A percentile compares a stretch with the other conserved stretches of the same genome.
Evolutionary conservation across 2,113 vertebrate genomes (phyloP).

Genomic region (Sula dactylatra): DNA sequence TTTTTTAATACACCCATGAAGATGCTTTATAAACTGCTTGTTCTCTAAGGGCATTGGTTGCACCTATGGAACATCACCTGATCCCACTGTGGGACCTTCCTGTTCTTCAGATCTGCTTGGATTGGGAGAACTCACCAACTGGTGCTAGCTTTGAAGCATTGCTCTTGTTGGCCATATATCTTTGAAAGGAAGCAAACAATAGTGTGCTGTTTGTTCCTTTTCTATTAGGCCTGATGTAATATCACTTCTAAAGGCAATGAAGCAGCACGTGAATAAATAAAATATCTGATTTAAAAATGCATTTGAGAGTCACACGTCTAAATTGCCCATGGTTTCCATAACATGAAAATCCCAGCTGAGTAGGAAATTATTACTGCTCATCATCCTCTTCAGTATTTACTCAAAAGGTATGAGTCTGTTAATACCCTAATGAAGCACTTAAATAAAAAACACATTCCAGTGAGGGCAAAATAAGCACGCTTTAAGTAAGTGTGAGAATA

Average conservation of each 20-base stretch:
- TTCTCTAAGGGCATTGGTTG: background rate
- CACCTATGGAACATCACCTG: background rate
- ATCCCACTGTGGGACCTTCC: background rate
- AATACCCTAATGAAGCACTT: background rate
- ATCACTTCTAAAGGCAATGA: background rate
- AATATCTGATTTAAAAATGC: background rate
- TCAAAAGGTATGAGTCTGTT: background rate
- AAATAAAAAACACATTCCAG: background rate
- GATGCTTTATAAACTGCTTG: background rate
- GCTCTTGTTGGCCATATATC: background rate
- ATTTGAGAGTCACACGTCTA: background rate
- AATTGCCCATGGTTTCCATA: background rate
- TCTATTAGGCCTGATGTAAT: background rate
- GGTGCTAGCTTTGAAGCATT: background rate
- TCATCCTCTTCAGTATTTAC: background rate
- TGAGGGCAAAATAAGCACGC: background rate
- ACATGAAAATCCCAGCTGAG: background rate
- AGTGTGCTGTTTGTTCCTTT: background rate
- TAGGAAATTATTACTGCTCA: background rate
- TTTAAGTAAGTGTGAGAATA: slow-evolving; percentile 38
- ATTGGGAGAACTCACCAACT: background rate
- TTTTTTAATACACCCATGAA: background rate
- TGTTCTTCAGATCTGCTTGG: background rate
- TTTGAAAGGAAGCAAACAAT: background rate
- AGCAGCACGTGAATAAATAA: background rate